phyloP scores from a whole-genome alignment of 2,888 invertebrate genomes.

The Rotaria socialis region DNA sequence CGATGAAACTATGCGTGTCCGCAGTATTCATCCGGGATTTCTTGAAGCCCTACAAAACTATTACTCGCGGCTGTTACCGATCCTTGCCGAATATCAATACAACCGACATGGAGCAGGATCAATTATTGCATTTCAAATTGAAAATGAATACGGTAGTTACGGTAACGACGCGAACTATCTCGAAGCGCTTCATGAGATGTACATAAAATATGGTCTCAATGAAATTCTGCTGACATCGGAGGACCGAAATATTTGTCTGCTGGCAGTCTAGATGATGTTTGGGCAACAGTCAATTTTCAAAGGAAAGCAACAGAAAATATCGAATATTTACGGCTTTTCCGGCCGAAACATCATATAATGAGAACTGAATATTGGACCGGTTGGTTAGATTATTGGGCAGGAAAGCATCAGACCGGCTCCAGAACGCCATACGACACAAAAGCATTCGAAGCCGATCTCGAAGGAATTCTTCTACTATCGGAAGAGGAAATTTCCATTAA shows the following conservation, averaged over 20 bases:
- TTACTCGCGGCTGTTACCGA: constrained; percentile 55
- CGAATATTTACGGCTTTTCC: background rate
- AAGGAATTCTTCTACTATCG: constrained; percentile 33
- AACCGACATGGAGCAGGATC: constrained; percentile 47
- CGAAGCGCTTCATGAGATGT: constrained; percentile 48
- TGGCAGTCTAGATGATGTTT: constrained; percentile 47
- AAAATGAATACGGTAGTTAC: constrained; percentile 50
- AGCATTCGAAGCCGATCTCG: constrained; percentile 42
- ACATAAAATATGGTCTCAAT: constrained; percentile 49
- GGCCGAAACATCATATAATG: constrained; percentile 48
- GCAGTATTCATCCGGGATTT: constrained; percentile 54
- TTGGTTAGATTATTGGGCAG: constrained; percentile 50
- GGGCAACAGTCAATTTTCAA: constrained; percentile 48
- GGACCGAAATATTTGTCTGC: constrained; percentile 43
- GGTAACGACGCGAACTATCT: constrained; percentile 49
- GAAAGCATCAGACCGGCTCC: constrained; percentile 34
- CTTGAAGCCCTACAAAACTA: constrained; percentile 54
- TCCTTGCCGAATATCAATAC: constrained; percentile 53
- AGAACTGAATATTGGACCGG: constrained; percentile 50
- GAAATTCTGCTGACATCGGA: constrained; percentile 49
- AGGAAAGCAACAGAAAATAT: constrained; percentile 40
- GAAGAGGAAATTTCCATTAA: constrained; percentile 47
- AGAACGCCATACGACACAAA: background rate
- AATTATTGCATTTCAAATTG: constrained; percentile 49
- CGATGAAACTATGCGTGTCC: constrained; percentile 60